Conservation (phyloP, 2,797 vertebrate species). For the Acrossocheilus wenchowensis region DNA sequence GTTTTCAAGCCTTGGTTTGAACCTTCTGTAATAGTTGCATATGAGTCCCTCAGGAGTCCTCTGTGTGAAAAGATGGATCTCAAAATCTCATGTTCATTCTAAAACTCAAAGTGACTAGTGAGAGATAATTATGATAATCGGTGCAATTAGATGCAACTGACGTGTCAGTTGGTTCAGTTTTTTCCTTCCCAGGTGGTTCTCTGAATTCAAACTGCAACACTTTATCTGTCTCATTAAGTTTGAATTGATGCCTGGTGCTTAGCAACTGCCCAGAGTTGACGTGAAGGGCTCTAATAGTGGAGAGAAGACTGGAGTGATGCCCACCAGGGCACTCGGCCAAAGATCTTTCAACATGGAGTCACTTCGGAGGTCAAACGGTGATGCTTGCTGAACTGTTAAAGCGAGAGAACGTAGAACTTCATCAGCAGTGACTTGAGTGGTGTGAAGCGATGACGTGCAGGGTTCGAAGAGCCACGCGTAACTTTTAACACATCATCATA, state of each 20-base stretch:
- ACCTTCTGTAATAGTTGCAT: not conserved
- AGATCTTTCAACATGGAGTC: slow-evolving; percentile 1
- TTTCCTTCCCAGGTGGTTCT: not conserved
- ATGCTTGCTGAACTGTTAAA: not conserved
- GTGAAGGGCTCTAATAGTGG: slow-evolving; percentile 26
- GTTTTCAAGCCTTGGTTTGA: not conserved
- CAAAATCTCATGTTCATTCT: slow-evolving; percentile 1
- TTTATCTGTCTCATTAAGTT: slow-evolving; percentile 40
- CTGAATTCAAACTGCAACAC: slow-evolving; percentile 24
- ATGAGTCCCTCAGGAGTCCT: not conserved
- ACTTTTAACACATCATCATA: not conserved
- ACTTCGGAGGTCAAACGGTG: not conserved
- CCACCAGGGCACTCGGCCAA: not conserved
- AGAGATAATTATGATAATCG: slow-evolving; percentile 37
- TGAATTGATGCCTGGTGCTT: slow-evolving; percentile 27
- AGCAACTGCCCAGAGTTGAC: not conserved
- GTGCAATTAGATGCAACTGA: slow-evolving; percentile 37
- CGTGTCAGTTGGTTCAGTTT: not conserved
- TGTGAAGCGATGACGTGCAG: not conserved
- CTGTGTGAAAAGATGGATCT: not conserved
- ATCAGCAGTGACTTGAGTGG: not conserved
- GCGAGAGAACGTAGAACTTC: not conserved
- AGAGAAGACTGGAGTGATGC: slow-evolving; percentile 17
- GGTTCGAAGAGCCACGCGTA: not conserved
- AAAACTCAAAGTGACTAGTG: slow-evolving; percentile 1